Base-by-base conservation (phyloP, 2,113 vertebrate species). In the Charadrius vociferus region DNA sequence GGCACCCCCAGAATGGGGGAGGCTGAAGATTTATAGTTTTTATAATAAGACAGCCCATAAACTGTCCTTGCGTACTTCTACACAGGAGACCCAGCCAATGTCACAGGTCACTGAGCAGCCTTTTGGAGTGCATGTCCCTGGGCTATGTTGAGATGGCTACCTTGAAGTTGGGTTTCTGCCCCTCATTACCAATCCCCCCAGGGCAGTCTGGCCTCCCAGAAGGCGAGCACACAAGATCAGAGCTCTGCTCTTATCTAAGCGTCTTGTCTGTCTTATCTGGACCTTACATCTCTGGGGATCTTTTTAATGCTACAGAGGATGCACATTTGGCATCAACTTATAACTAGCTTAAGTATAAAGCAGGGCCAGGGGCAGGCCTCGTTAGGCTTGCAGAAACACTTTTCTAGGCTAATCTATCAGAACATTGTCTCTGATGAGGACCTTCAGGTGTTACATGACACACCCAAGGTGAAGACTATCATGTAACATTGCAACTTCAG, bases 141-240 rank as follows among this genome's bases (percentile, higher is more conserved):
- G 83, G 81, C 88, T 79, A 43, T 23, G 39, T 1, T 62, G 82
- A 86, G 29, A 53, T 22, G 9, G 8, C 79, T 92, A 45, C 80
- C 83, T 68, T 86, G 65, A 95, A 84, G 65, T 1, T 81, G 56
- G 27, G 43, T 63, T 86, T 92, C 73, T 95, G 77, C 53, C 70
- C 52, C 81, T 97, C 73, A 87, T 97, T 93, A 95, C 73, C 77
- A 81, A 61, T 49, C 30, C 56, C 55, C 73, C 17, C 43, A 36
- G 70, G 91, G 52, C 73, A 84, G 22, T 27, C 24, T 79, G 52
- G 61, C 52, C 43, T 90, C 52, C 61, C 68, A 70, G 52, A 78
- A 90, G 49, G 43, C 63, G 5, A 93, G 68, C 37, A 61, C 59
- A 65, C 32, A 86, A 59, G 71, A 95, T 81, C 63, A 95, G 86